phyloP scores from a whole-genome alignment of 2,888 invertebrate genomes.

The Lasioglossum figueresi region DNA sequence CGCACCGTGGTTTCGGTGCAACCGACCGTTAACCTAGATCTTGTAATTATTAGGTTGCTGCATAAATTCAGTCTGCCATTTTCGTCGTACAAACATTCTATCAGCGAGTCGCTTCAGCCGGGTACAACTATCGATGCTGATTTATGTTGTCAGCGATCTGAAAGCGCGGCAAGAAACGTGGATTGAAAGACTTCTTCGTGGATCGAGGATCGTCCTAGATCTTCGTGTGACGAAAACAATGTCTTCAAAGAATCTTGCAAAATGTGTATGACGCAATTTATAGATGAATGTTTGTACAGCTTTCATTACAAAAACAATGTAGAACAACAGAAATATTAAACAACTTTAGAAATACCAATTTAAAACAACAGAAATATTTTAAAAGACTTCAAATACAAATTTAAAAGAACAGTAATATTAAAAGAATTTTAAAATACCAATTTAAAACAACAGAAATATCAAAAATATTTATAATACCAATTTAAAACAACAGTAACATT shows the following conservation, averaged over 20 bases:
- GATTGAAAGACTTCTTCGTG: neutral
- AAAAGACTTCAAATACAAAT: no score
- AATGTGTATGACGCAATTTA: neutral
- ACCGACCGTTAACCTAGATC: slow-evolving; percentile 11
- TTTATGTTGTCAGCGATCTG: neutral
- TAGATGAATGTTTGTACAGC: neutral
- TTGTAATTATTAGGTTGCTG: slow-evolving; percentile 11
- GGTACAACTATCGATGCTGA: neutral
- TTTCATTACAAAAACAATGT: neutral
- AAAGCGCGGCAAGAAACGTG: neutral
- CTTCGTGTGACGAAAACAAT: neutral
- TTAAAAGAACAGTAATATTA: no score
- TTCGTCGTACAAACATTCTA: neutral
- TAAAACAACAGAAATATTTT: no score
- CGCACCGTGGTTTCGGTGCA: neutral
- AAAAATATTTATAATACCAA: no score
- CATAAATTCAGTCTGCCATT: neutral
- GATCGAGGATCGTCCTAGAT: slow-evolving; percentile 2
- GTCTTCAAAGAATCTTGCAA: neutral
- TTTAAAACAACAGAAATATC: no score
- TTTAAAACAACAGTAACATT: no score
- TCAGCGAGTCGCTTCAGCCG: neutral
- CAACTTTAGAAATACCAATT: neutral
- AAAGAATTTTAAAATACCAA: no score
- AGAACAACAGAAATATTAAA: neutral